Evolutionary conservation across 2,888 invertebrate species (phyloP).

Genomic region (Drosophila robusta): DNA sequence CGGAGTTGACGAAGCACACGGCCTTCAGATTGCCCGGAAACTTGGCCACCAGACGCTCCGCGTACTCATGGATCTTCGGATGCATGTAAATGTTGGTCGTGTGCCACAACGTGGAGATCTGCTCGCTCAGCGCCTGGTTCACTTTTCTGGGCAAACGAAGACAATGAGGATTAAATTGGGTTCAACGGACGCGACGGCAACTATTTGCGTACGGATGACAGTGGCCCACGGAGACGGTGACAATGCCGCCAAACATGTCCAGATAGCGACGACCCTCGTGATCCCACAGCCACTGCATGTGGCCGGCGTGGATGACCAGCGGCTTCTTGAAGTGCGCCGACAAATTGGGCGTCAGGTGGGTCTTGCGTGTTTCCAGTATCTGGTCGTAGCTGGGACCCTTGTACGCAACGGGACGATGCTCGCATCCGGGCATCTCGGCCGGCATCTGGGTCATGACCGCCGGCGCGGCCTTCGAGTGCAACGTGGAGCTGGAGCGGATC

Average conservation of each 20-base stretch:
- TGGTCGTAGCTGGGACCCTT: conserved; percentile 88
- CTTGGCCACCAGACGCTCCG: conserved; percentile 91
- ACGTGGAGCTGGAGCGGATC: conserved; percentile 63
- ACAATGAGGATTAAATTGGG: background rate
- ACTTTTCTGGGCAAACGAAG: conserved; percentile 89
- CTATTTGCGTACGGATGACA: conserved; percentile 97
- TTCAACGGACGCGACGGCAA: too few relatives aligned
- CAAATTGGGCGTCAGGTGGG: conserved; percentile 90
- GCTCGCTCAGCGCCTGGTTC: conserved; percentile 91
- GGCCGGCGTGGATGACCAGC: conserved; percentile 92
- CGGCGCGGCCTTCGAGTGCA: conserved; percentile 71
- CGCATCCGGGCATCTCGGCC: conserved; percentile 80
- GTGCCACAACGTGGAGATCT: conserved; percentile 94
- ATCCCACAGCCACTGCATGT: conserved; percentile 97
- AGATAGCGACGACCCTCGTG: conserved; percentile 93
- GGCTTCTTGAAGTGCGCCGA: conserved; percentile 92
- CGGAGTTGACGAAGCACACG: conserved; percentile 97
- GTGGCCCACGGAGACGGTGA: conserved; percentile 98
- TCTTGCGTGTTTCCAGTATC: conserved; percentile 87
- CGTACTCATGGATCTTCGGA: conserved; percentile 95
- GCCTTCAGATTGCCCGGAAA: conserved; percentile 95
- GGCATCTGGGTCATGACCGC: conserved; percentile 60
- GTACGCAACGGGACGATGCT: conserved; percentile 73
- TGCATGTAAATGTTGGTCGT: conserved; percentile 96
- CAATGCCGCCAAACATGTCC: conserved; percentile 98